These are phyloP conservation scores for Margarornis squamiger DNA, from an alignment of 2,797 vertebrate genomes.

Conservation along the genomic window DNA sequence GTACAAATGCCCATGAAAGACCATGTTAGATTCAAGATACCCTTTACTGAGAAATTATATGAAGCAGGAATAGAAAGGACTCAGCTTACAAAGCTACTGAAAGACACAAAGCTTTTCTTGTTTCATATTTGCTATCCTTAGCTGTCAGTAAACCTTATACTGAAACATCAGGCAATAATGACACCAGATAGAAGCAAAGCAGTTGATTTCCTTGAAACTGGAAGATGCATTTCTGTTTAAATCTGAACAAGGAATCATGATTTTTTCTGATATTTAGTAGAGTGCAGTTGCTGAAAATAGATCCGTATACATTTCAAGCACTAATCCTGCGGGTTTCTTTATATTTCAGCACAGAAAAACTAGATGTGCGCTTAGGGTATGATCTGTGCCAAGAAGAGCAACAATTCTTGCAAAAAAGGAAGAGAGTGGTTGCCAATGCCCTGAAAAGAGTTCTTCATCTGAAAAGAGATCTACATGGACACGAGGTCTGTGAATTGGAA, in stretches of 20 bases:
- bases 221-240: background rate
- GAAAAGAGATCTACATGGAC: conserved; percentile 60
- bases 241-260: background rate
- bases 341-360: conserved; percentile 64
- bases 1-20: background rate
- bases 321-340: background rate
- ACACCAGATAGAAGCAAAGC: background rate
- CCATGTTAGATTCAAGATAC: background rate
- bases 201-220: background rate
- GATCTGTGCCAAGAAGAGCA: conserved; percentile 79
- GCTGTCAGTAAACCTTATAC: background rate
- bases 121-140: background rate
- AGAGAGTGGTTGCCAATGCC: conserved; percentile 72
- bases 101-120: background rate
- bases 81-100: background rate
- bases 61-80: background rate
- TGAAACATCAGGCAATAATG: background rate
- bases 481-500: conserved; percentile 72
- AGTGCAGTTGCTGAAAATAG: background rate
- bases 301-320: background rate
- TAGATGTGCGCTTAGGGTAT: conserved; percentile 81
- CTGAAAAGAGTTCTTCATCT: conserved; percentile 77
- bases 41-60: background rate
- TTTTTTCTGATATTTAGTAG: background rate
- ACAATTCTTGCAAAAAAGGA: conserved; percentile 79